Conservation (phyloP, 1,140 invertebrate genomes). For the Zelostemma sp. region DNA sequence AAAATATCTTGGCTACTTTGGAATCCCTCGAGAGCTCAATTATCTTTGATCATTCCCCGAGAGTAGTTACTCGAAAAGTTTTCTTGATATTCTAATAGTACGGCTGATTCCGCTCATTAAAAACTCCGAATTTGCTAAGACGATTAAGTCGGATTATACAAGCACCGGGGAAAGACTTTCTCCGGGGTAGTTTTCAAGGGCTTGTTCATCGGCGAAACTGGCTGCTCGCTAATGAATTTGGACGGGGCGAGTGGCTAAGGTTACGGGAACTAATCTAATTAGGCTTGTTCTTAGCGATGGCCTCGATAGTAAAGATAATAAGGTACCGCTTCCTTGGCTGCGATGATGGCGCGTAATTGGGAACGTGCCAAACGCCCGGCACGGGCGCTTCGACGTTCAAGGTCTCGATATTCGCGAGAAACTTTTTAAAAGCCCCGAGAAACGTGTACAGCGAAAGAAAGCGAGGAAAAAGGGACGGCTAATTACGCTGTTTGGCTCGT, state of each 20-base stretch:
- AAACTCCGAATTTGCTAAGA: too few relatives aligned
- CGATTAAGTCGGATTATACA: too few relatives aligned
- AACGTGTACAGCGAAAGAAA: too few relatives aligned
- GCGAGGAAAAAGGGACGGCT: too few relatives aligned
- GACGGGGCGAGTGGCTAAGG: background rate
- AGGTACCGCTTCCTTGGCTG: constrained; percentile 20
- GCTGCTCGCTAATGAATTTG: constrained; percentile 20
- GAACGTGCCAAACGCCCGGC: constrained; percentile 27
- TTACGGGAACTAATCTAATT: constrained; percentile 35
- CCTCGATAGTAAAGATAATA: constrained; percentile 25
- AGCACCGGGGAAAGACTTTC: too few relatives aligned
- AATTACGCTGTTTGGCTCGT: too few relatives aligned
- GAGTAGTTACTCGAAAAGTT: too few relatives aligned
- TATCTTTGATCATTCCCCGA: too few relatives aligned
- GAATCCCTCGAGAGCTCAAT: too few relatives aligned
- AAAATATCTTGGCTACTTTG: too few relatives aligned
- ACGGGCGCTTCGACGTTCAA: constrained; percentile 24
- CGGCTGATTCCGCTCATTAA: too few relatives aligned
- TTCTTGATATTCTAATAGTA: too few relatives aligned
- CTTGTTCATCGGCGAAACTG: background rate
- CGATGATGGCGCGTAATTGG: constrained; percentile 39
- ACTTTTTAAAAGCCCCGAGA: constrained; percentile 7
- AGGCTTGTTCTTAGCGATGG: constrained; percentile 35
- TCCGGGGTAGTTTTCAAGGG: constrained; percentile 1
- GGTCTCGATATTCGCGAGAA: constrained; percentile 40